A percentile compares a stretch with the other conserved stretches of the same genome.
phyloP scores from a whole-genome alignment of 1,140 invertebrate genomes.

The Cephus cinctus region DNA sequence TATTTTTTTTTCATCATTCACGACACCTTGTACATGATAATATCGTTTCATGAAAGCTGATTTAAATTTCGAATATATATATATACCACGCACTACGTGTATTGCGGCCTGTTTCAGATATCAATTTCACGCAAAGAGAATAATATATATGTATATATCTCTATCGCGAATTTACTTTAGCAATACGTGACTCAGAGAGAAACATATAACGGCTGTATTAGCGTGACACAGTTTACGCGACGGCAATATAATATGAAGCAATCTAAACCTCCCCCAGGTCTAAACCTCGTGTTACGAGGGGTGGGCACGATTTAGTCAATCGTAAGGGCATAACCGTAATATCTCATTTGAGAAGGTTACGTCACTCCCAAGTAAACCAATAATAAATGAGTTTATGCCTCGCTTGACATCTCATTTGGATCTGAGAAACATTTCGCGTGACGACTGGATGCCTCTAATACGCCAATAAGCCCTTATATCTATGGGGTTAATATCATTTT shows the following conservation, averaged over 20 bases:
- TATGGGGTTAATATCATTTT: too few species aligned
- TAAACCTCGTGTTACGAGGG: conserved; percentile 33
- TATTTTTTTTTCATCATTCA: too few species aligned
- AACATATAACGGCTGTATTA: too few species aligned
- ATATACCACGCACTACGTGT: too few species aligned
- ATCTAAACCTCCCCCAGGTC: conserved; percentile 17
- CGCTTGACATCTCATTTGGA: background rate
- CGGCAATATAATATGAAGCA: conserved; percentile 29
- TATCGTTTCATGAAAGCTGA: too few species aligned
- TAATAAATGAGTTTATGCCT: conserved; percentile 34
- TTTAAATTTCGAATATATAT: too few species aligned
- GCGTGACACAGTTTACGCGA: conserved; percentile 28
- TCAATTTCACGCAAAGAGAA: too few species aligned
- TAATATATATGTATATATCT: too few species aligned
- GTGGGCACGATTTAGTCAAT: conserved; percentile 34
- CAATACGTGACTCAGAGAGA: too few species aligned
- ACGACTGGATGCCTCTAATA: background rate
- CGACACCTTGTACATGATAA: too few species aligned
- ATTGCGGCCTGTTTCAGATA: too few species aligned
- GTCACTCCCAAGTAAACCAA: conserved; percentile 18
- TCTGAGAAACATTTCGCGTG: background rate
- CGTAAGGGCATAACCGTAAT: conserved; percentile 33
- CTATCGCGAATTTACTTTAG: too few species aligned
- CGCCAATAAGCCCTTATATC: background rate
- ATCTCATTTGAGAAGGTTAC: conserved; percentile 15